Evolutionary conservation across 1,140 invertebrate genomes (phyloP), one percentile per base, ranked within the genome.

Genomic region (Plodia interpunctella): DNA sequence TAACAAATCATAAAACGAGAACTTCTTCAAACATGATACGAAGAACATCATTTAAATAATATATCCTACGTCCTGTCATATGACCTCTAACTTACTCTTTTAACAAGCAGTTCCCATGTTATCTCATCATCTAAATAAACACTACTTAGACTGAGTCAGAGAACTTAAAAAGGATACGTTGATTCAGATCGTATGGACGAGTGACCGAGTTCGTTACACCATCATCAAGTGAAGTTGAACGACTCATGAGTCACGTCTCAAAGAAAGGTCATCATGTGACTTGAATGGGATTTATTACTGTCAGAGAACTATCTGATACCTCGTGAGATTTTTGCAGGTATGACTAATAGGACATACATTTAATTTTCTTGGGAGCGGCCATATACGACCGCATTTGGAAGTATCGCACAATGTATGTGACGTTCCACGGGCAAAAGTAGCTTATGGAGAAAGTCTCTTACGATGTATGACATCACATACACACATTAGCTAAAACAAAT

Each of bases 121-220:
- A 44, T 55, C 21, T 72, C 62, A 60, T 72, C 70, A 73, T 55
- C 66, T 66, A 66, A 63, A 63, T 65, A 68, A 70, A 68, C 68
- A 68, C 57, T 61, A 60, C 56, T 60, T 60, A 61, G 32, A 44
- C 59, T 85, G 82, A 85, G 55, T 85, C 82, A 84, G 56, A 65
- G 49, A 70, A 64, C 70, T 81, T 81, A 78, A 81, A 80, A 81
- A 83, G 80, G 80, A 83, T 76, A 73, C 66, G 65, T 68, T 63
- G 69, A 64, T 59, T 66, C 50, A 59, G 61, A 15, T 56, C 59
- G 60, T 63, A 65, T 72, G 71, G 65, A 73, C 74, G 72, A 80
- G 70, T 80, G 76, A 81, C 78, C 75, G 78, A 78, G 73, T 82
- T 72, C 65, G 67, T 67, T 67, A 55, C 51, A 70, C 62, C 60